Evolutionary conservation across 2,113 vertebrate species (phyloP).

Genomic region (Pao palembangensis): DNA sequence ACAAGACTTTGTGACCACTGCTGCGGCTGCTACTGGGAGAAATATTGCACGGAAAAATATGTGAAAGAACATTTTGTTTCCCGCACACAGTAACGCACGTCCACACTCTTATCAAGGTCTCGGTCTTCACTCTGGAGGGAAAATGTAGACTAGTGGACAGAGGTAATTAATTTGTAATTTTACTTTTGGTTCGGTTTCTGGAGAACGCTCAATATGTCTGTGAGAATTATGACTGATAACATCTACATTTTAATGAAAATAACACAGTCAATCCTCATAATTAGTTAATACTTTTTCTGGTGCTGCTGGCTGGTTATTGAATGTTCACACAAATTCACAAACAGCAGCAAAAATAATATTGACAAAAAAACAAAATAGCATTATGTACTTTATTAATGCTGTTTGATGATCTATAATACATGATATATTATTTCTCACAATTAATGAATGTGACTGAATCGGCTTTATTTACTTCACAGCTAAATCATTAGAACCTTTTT

Average conservation of each 20-base stretch:
- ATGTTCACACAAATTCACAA: no score
- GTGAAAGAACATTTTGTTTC: constrained; percentile 27
- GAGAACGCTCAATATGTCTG: neutral
- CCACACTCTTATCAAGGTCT: constrained; percentile 16
- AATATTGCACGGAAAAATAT: constrained; percentile 18
- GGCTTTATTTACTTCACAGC: constrained; percentile 17
- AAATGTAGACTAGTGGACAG: constrained; percentile 12
- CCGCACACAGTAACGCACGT: constrained; percentile 11
- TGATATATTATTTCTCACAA: no score
- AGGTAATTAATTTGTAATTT: constrained; percentile 8
- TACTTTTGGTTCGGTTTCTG: constrained; percentile 10
- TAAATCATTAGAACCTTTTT: constrained; percentile 7
- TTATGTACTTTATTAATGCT: no score
- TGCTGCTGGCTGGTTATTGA: no score
- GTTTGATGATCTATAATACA: no score
- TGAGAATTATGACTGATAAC: constrained; percentile 2
- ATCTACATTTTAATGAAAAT: neutral
- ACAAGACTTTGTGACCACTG: constrained; percentile 29
- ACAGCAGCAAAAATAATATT: no score
- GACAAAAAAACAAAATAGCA: no score
- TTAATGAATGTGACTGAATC: no score
- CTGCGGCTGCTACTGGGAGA: constrained; percentile 7
- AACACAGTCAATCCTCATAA: no score
- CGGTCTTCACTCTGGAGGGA: constrained; percentile 11
- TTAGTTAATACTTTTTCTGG: no score